Base-by-base conservation (phyloP, 64 coral and sea anemone species). In the Hydrozoanthus tunicans region DNA sequence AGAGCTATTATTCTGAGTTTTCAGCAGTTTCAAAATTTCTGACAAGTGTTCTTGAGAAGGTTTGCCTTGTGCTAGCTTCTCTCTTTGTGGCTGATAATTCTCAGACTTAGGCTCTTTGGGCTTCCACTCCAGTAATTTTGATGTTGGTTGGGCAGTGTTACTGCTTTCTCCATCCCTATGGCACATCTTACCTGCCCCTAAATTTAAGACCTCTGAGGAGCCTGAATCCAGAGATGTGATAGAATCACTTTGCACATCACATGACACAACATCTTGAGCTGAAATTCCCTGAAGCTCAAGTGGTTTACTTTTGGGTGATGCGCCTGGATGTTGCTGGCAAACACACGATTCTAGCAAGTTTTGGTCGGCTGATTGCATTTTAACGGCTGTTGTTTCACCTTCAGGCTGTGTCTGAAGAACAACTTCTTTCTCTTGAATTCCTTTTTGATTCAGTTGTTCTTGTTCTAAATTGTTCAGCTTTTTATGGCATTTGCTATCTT, bases 21-120 rank as follows among this genome's bases (percentile, higher is more conserved):
- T 90, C 69, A 97, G 54, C n/a, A 88, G 79, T 27, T 52, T 91
- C 56, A 97, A 83, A 11, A 97, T 97, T 70, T 97, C 92, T 81
- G 93, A 90, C 11, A 97, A 85, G 27, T 90, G 89, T 73, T 97
- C 92, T 27, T 97, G 89, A 14, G 71, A 84, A 12, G 83, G 95
- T 59, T 66, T 63, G 11, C 52, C 56, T 9, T 89, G 68, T 56
- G 69, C 57, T 78, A 76, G 27, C 13, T 56, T 96, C 12, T 96
- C 78, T 17, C 68, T 77, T 53, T 81, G 32, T 77, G 83, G 73
- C 11, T 72, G 68, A 63, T 94, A 4, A 77, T 82, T 77, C 77
- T 64, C 77, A 53, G 75, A 88, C 25, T 58, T 57, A 59, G 4
- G 26, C 14, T 26, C n/a, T 60, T 43, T 24, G 2, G 54, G 53